Evolutionary conservation across 2,113 vertebrate genomes (phyloP), one percentile per base, ranked within the genome.

Genomic region (Anoplopoma fimbria): DNA sequence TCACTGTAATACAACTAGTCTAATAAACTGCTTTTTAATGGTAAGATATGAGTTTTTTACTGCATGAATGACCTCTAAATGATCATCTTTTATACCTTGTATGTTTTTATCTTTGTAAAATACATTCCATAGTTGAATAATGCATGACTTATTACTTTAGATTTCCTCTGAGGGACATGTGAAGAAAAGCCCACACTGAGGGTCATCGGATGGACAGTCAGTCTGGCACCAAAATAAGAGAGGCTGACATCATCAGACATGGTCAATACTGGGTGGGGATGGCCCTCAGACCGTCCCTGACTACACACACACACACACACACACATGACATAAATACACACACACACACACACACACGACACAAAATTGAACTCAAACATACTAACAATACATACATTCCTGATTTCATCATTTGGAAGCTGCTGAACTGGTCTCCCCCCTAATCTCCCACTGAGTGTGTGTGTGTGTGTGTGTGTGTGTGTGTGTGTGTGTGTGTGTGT

Each of bases 211-310:
- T 13, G 36, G 84, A 61, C 87, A 79, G 88, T 70, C 89, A 75
- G 89, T 77, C 88, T 90, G 87, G 90, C 90, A 86, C 81, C 84
- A 34, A 47, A 51, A 72, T 9, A 65, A 65, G 64, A 63, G 63
- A 29, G 60, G 61, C 84, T 89, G 88, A 86, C 90, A 90, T 92
- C 90, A 92, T 78, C 88, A 90, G 75, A 87, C 85, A 72, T 57
- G 81, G 83, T 90, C 90, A 90, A 89, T 89, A 90, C 63, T 75
- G 69, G 69, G 71, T 45, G 72, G 69, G 67, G 63, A 69, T 65
- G 67, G 77, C 23, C 65, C 33, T 61, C 73, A 67, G 72, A 67
- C 78, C 29, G 68, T 75, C 68, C 45, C 14, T 49, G 47, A 83
- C 51, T 36, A 75, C 29, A 62, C 34, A 51, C 38, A 25, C 51